Conservation (phyloP, 23 tunicate species). For the Ascidia mentula region DNA sequence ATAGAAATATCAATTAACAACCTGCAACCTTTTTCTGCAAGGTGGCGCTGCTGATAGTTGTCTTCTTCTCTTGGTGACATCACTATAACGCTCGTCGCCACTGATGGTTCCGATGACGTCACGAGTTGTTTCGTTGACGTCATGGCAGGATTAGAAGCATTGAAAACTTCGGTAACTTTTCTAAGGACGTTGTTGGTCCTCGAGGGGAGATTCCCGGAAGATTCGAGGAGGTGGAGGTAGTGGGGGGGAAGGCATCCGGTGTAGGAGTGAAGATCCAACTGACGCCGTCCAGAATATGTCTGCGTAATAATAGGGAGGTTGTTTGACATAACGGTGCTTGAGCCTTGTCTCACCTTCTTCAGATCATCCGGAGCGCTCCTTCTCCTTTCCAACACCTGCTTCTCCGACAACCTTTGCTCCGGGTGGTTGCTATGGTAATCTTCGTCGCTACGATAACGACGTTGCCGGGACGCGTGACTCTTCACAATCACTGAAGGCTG, state of each 20-base stretch:
- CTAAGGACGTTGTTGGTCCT: constrained; percentile 34
- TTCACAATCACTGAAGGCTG: not conserved
- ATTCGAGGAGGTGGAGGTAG: constrained; percentile 63
- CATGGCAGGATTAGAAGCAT: constrained; percentile 16
- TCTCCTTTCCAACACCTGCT: constrained; percentile 13
- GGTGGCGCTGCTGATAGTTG: not conserved
- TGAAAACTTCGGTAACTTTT: constrained; percentile 41
- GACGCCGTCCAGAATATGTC: not conserved
- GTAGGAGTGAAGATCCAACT: constrained; percentile 64
- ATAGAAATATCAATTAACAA: constrained; percentile 10
- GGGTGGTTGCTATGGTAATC: not conserved
- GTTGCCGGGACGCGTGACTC: constrained; percentile 6
- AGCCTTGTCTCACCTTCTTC: constrained; percentile 8
- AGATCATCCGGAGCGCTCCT: constrained; percentile 40
- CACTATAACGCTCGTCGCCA: constrained; percentile 8
- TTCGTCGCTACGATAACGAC: constrained; percentile 8
- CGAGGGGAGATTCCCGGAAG: constrained; percentile 75
- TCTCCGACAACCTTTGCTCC: not conserved
- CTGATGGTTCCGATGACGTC: constrained; percentile 5
- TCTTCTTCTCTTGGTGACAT: constrained; percentile 9
- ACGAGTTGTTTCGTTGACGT: constrained; percentile 25
- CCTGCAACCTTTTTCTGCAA: constrained; percentile 21
- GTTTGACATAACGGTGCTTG: too few species aligned
- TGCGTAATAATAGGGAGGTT: not conserved
- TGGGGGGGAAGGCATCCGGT: constrained; percentile 92